Percentiles rank a stretch among this genome's conserved stretches.
Conservation (phyloP, 2,797 vertebrate species). For the Cyprinodon diabolis region DNA sequence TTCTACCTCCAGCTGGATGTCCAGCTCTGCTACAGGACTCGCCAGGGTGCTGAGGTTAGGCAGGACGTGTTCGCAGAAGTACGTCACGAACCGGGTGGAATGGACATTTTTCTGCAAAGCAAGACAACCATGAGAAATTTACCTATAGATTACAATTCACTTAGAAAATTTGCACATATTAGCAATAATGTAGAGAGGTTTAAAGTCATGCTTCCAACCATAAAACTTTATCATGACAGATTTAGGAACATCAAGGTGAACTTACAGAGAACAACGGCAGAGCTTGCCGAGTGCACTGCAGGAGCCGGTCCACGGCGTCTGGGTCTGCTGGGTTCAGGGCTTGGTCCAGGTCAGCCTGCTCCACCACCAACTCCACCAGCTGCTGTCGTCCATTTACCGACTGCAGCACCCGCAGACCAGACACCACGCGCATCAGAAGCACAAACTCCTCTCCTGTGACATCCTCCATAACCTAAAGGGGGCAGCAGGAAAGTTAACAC, state of each 20-base stretch:
- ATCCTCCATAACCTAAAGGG: conserved; percentile 91
- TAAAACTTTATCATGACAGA: not conserved
- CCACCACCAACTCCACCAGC: conserved; percentile 94
- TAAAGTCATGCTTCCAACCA: not conserved
- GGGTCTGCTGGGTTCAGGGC: conserved; percentile 92
- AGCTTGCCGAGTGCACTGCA: conserved; percentile 97
- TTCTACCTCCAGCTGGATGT: conserved; percentile 96
- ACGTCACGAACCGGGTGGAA: conserved; percentile 96
- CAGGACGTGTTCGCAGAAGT: conserved; percentile 96
- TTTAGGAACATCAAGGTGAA: not conserved
- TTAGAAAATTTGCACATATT: not conserved
- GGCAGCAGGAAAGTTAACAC: not conserved
- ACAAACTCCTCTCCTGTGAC: conserved; percentile 99
- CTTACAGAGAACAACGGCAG: conserved; percentile 96
- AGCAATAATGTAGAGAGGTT: not conserved
- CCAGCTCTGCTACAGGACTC: conserved; percentile 92
- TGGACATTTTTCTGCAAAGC: conserved; percentile 95
- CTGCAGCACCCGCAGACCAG: conserved; percentile 90
- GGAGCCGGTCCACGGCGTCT: conserved; percentile 92
- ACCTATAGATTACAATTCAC: not conserved
- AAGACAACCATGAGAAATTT: not conserved
- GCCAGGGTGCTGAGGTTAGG: conserved; percentile 92
- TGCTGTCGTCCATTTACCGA: conserved; percentile 96
- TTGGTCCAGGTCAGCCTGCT: conserved; percentile 95
- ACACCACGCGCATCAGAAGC: conserved; percentile 94